These are phyloP conservation scores for Sebastes iracundus DNA, from an alignment of 2,797 vertebrate genomes.

Conservation along the genomic window DNA sequence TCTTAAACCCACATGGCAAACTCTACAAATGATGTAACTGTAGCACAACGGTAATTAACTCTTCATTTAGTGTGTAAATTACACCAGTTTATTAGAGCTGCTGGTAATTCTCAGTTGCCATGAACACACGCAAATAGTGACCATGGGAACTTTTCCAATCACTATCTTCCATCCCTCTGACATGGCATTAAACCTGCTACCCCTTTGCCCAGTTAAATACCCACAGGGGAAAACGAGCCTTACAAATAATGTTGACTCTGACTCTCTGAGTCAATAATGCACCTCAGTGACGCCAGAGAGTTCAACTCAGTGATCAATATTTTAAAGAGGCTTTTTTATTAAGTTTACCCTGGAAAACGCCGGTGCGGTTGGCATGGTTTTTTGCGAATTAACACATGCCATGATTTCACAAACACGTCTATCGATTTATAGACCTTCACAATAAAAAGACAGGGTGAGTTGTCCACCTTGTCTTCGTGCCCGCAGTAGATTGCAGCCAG, in stretches of 20 bases:
- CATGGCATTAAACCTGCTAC: not conserved
- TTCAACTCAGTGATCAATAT: constrained; percentile 28
- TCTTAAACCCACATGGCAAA: not conserved
- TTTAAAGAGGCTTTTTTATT: constrained; percentile 24
- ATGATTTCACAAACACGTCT: not conserved
- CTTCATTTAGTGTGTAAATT: not conserved
- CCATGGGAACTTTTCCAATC: not conserved
- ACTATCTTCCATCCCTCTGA: not conserved
- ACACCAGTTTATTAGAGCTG: not conserved
- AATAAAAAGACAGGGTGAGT: not conserved
- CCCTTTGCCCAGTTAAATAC: not conserved
- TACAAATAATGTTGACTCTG: constrained; percentile 33
- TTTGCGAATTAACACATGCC: not conserved
- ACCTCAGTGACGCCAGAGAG: constrained; percentile 20
- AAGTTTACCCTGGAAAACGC: not conserved
- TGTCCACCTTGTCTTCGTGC: not conserved
- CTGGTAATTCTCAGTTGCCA: not conserved
- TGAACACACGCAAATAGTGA: not conserved
- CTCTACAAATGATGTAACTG: not conserved
- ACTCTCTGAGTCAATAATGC: constrained; percentile 27
- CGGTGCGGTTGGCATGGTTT: not conserved
- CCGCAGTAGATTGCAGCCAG: not conserved
- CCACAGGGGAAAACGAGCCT: not conserved
- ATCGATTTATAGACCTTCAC: not conserved
- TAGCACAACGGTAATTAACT: not conserved